Percentiles rank a stretch among this genome's conserved stretches.
Conservation (phyloP, 2,113 vertebrate species). For the Heloderma charlesbogerti region DNA sequence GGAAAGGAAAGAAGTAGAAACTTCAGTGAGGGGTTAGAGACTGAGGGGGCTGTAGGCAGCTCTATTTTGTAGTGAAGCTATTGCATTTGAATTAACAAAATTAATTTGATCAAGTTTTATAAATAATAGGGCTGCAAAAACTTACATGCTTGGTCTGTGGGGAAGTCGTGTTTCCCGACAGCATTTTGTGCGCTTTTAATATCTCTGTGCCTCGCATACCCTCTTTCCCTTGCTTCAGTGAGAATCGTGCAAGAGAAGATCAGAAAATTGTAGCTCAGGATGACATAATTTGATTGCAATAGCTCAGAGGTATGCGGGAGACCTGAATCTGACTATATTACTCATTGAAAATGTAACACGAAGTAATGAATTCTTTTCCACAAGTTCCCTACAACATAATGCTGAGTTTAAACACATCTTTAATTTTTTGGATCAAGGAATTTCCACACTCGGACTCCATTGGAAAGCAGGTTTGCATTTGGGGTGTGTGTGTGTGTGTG, state of each 20-base stretch:
- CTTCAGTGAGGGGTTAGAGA: neutral
- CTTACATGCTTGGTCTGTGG: neutral
- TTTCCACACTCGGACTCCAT: constrained; percentile 3
- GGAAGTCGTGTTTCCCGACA: neutral
- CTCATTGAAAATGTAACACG: constrained; percentile 24
- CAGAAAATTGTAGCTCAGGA: constrained; percentile 29
- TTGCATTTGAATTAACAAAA: neutral
- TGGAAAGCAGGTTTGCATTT: constrained; percentile 18
- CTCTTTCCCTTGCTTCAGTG: neutral
- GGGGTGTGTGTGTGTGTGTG: neutral
- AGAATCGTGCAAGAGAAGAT: neutral
- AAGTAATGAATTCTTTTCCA: constrained; percentile 42
- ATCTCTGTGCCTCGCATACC: neutral
- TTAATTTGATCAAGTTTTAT: neutral
- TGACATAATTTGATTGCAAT: constrained; percentile 38
- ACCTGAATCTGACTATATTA: constrained; percentile 14
- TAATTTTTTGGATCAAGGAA: constrained; percentile 31
- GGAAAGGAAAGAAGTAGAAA: neutral
- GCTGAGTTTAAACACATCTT: constrained; percentile 31
- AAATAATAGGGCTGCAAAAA: neutral
- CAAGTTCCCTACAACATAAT: neutral
- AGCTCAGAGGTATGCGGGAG: constrained; percentile 35
- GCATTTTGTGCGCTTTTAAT: neutral
- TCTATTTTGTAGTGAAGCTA: neutral
- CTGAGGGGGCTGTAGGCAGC: neutral